Base-by-base conservation (phyloP, 2,888 invertebrate genomes). In the Apeira syringaria region DNA sequence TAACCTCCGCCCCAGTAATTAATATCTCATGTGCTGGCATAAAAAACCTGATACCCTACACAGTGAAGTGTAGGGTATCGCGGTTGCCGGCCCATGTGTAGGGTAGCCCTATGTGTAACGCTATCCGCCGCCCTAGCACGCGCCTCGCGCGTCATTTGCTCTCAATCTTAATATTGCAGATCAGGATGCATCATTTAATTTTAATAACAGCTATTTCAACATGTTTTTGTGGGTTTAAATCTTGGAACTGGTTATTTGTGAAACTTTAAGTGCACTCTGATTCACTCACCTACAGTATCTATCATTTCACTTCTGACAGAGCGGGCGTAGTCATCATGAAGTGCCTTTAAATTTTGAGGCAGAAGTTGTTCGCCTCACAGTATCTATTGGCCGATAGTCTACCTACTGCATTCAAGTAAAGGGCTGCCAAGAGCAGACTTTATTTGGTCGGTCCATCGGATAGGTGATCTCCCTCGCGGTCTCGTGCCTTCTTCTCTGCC, bases 91-190 rank as follows among this genome's bases (percentile, higher is more conserved):
- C 61, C 44, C 60, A 52, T 68, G 59, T 67, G 68, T 56, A 31
- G 11, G 15, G 13, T 11, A 9, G 27, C 34, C 22, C 38, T 52
- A 43, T 50, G 51, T 55, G 55, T 35, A 85, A 86, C 68, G 38
- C 62, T 76, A 86, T 66, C 64, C 61, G 68, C 65, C 64, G 68
- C 59, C 47, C 46, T 54, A 72, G 81, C 84, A 79, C 87, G 86
- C 81, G 84, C 80, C 78, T 68, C 68, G 58, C 77, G 86, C 72
- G 53, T 72, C 85, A 86, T 87, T 86, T 83, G 69, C 84, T 73
- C 72, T 78, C 82, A 84, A 86, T 86, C 83, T 86, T 84, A 85
- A 85, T 83, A 84, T 78, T 74, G 76, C 82, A 80, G 68, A 53
- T 59, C 59, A 64, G 53, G 67, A 86, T 86, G 88, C 88, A 79